Evolutionary conservation across 92 coral and sea anemone species (phyloP).

Genomic region (Bergia sp.): DNA sequence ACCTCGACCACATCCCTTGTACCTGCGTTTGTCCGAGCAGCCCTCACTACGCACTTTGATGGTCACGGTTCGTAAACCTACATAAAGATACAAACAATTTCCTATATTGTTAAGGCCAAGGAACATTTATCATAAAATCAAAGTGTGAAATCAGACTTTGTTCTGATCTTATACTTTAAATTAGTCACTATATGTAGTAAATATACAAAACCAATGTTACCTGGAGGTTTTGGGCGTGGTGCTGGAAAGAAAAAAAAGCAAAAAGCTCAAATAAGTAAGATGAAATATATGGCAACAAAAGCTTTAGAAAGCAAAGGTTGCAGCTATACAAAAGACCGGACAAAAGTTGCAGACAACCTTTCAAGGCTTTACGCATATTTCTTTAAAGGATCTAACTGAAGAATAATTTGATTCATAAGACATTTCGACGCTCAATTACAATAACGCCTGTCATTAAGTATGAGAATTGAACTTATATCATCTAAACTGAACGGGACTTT

Average conservation of each 20-base stretch:
- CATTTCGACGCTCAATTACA: too few relatives aligned
- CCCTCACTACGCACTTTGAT: conserved; percentile 40
- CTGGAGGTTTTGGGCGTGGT: conserved; percentile 19
- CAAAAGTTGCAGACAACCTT: too few relatives aligned
- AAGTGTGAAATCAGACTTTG: too few relatives aligned
- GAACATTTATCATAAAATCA: not conserved
- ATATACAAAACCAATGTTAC: not conserved
- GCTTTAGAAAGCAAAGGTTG: not conserved
- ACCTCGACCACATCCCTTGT: conserved; percentile 35
- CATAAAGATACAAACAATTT: not conserved
- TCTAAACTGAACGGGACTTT: too few relatives aligned
- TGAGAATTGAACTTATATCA: too few relatives aligned
- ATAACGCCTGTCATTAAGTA: too few relatives aligned
- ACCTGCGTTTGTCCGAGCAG: conserved; percentile 10
- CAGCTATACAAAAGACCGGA: not conserved
- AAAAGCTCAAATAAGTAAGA: not conserved
- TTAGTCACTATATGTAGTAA: not conserved
- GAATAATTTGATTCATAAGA: too few relatives aligned
- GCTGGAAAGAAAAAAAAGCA: not conserved
- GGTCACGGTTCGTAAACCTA: conserved; percentile 12
- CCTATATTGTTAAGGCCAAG: not conserved
- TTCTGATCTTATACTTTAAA: not conserved
- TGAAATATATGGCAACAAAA: too few relatives aligned
- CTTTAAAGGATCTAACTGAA: too few relatives aligned
- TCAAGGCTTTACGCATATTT: too few relatives aligned